Conservation (phyloP, 2,888 invertebrate genomes). For the Andrena praecox region DNA sequence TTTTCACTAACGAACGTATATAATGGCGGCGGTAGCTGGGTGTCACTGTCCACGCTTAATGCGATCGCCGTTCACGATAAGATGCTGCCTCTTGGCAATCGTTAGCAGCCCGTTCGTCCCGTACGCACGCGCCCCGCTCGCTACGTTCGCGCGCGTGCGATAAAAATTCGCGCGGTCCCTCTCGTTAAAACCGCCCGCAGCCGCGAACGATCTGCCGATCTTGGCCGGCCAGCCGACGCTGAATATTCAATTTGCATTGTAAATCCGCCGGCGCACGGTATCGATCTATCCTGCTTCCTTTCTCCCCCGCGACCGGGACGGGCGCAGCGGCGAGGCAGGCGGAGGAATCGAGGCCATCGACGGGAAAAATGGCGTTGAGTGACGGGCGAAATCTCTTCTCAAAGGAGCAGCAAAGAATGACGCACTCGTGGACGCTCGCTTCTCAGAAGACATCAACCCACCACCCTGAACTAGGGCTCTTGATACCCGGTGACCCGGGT, state of each 20-base stretch:
- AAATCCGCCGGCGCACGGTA: conserved; percentile 25
- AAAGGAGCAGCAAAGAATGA: no score
- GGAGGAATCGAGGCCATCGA: background rate
- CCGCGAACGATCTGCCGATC: conserved; percentile 42
- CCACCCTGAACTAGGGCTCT: background rate
- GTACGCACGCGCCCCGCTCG: conserved; percentile 43
- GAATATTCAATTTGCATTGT: conserved; percentile 52
- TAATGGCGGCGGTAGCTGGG: conserved; percentile 70
- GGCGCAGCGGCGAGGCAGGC: background rate
- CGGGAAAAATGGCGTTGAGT: background rate
- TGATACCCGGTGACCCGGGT: no score
- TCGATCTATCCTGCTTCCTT: conserved; percentile 31
- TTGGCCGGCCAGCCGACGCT: background rate
- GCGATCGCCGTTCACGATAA: conserved; percentile 82
- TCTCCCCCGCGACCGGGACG: background rate
- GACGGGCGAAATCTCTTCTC: no score
- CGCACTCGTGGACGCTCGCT: no score
- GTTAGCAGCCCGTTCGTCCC: conserved; percentile 71
- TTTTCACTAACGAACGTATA: conserved; percentile 83
- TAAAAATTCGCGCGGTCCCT: conserved; percentile 55
- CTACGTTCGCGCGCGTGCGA: conserved; percentile 45
- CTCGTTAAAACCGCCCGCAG: conserved; percentile 48
- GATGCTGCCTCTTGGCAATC: conserved; percentile 80
- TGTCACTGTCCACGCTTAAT: conserved; percentile 82
- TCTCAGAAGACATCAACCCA: no score